Evolutionary conservation across 1,140 invertebrate species (phyloP).

Genomic region (Acromyrmex charruanus): DNA sequence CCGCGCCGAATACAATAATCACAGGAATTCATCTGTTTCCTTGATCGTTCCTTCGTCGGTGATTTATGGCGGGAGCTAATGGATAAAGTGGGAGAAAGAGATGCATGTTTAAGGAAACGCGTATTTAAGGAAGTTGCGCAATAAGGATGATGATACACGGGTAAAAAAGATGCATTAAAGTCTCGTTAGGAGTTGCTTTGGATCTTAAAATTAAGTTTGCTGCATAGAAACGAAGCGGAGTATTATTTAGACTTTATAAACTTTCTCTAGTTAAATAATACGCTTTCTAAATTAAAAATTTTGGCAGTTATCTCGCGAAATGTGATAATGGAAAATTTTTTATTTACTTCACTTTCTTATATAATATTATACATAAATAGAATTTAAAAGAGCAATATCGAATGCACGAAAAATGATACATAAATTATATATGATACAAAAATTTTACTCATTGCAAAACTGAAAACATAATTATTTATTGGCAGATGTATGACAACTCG

Average conservation of each 20-base stretch:
- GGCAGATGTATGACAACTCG: not conserved
- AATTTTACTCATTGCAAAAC: not conserved
- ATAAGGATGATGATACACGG: constrained; percentile 16
- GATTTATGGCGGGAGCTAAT: constrained; percentile 44
- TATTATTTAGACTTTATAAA: constrained; percentile 6
- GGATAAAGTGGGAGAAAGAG: constrained; percentile 20
- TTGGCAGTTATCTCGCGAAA: not conserved
- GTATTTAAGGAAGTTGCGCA: constrained; percentile 25
- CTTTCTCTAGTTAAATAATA: not conserved
- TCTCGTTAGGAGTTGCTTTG: constrained; percentile 9
- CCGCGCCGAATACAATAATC: constrained; percentile 48
- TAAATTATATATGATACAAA: constrained; percentile 5
- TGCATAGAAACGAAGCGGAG: not conserved
- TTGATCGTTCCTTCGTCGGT: constrained; percentile 28
- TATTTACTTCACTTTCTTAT: not conserved
- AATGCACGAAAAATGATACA: not conserved
- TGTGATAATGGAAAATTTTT: not conserved
- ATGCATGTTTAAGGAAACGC: constrained; percentile 16
- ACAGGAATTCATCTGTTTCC: constrained; percentile 45
- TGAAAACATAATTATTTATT: not conserved
- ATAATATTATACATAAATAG: not conserved
- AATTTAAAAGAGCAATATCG: not conserved
- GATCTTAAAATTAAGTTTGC: constrained; percentile 33
- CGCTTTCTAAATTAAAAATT: not conserved
- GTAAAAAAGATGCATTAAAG: constrained; percentile 33